Evolutionary conservation across 2,888 invertebrate genomes (phyloP).

Genomic region (Drosophila neoperkinsi): DNA sequence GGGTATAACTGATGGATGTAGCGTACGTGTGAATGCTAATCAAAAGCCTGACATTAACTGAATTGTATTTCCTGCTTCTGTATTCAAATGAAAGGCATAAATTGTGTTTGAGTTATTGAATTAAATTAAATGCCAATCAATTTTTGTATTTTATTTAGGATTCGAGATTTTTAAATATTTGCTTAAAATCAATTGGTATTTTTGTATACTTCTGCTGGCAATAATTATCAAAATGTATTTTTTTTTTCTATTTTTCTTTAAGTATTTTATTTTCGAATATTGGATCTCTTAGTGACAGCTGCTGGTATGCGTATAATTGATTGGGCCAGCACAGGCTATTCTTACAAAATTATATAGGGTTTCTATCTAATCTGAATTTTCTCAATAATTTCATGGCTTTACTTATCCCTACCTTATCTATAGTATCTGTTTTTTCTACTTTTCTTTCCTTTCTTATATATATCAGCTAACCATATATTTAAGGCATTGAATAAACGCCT

Average conservation of each 20-base stretch:
- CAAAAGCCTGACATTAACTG: not conserved
- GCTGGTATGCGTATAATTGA: not conserved
- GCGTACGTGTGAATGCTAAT: not conserved
- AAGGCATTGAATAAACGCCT: not conserved
- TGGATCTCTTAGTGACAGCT: too few species aligned
- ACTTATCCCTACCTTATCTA: not conserved
- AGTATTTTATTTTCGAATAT: too few species aligned
- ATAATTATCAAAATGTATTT: not conserved
- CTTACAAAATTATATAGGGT: not conserved
- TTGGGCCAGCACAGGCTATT: not conserved
- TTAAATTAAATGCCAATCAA: not conserved
- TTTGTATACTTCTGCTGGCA: not conserved
- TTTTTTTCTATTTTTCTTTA: too few species aligned
- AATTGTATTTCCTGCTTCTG: slow-evolving; percentile 16
- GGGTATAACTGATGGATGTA: slow-evolving; percentile 7
- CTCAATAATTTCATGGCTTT: not conserved
- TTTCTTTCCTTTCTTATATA: not conserved
- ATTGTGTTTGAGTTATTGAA: not conserved
- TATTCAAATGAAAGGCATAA: not conserved
- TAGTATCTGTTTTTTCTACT: accelerated
- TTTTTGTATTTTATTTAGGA: not conserved
- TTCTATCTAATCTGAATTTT: not conserved
- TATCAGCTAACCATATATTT: accelerated
- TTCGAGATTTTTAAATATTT: not conserved
- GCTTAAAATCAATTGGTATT: not conserved